Evolutionary conservation across 2,888 invertebrate genomes (phyloP).

Genomic region (Acanthosepion pharaonis): DNA sequence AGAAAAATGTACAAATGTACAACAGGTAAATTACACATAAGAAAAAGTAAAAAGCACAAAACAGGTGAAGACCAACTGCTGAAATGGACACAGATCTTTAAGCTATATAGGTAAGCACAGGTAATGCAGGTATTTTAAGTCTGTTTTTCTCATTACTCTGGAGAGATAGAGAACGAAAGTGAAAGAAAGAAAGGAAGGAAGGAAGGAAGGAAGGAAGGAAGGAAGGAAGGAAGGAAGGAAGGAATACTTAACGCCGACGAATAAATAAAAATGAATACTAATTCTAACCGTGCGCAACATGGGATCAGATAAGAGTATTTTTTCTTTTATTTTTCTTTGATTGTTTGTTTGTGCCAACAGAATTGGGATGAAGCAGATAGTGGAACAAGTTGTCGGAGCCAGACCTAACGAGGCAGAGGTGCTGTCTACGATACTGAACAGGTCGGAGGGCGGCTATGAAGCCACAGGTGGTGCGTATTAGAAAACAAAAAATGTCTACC

Average conservation of each 20-base stretch:
- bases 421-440: constrained; percentile 65
- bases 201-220: not conserved
- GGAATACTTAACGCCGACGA: constrained; percentile 4
- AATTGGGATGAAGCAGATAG: constrained; percentile 59
- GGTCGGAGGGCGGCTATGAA: constrained; percentile 56
- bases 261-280: not conserved
- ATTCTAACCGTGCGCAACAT: not conserved
- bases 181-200: constrained; percentile 33
- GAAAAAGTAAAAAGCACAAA: not conserved
- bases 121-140: not conserved
- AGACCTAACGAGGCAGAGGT: constrained; percentile 64
- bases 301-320: constrained; percentile 35
- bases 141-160: not conserved
- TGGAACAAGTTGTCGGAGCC: constrained; percentile 64
- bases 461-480: constrained; percentile 65
- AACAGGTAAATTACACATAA: not conserved
- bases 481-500: not conserved
- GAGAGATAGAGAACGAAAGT: constrained; percentile 33
- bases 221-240: constrained; percentile 23
- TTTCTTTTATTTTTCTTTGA: constrained; percentile 41
- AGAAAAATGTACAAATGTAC: not conserved
- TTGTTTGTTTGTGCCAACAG: constrained; percentile 48
- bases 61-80: not conserved
- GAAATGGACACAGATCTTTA: not conserved
- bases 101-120: not conserved